Percentiles rank a stretch among this genome's conserved stretches.
These are phyloP conservation scores for Anhinga anhinga DNA, from an alignment of 2,113 vertebrate genomes.

Conservation along the genomic window DNA sequence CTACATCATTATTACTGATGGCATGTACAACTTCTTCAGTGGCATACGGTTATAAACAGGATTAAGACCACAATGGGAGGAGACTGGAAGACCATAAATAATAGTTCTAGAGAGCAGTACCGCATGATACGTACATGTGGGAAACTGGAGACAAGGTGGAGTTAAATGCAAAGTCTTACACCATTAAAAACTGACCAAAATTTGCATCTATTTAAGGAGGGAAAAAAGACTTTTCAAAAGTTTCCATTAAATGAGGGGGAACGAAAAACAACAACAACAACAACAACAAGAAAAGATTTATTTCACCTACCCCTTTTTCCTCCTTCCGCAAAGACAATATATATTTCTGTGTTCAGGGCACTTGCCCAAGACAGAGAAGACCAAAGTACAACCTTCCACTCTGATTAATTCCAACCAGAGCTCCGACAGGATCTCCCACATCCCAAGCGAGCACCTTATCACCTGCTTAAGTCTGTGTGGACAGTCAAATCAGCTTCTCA, in stretches of 20 bases:
- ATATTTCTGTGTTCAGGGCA: background rate
- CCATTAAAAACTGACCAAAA: background rate
- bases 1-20: background rate
- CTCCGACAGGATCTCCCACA: background rate
- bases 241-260: rapidly evolving
- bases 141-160: background rate
- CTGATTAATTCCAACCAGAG: background rate
- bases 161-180: background rate
- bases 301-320: background rate
- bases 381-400: background rate
- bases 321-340: background rate
- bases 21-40: background rate
- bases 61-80: background rate
- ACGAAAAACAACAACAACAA: background rate
- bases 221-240: background rate
- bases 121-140: background rate
- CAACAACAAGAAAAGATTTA: background rate
- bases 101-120: background rate
- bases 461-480: background rate
- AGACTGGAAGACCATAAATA: background rate
- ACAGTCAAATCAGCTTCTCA: background rate
- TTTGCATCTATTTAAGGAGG: background rate
- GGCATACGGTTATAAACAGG: rapidly evolving
- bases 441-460: background rate
- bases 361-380: background rate